phyloP scores from a whole-genome alignment of 2,113 vertebrate genomes.

The sheep (Ovis aries) region DNA sequence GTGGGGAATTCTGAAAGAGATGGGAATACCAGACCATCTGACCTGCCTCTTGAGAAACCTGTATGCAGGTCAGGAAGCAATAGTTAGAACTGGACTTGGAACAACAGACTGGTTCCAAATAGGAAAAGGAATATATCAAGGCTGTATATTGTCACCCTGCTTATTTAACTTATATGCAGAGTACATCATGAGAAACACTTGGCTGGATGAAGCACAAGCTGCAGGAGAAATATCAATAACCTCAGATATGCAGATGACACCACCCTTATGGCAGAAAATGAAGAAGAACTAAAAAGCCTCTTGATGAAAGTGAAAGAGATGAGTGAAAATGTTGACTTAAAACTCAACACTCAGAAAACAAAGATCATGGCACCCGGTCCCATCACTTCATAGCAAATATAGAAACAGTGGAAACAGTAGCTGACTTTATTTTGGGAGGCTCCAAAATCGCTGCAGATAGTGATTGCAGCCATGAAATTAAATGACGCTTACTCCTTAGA shows the following conservation, averaged over 20 bases:
- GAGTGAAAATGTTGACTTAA: neutral
- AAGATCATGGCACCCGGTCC: neutral
- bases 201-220: neutral
- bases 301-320: neutral
- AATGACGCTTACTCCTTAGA: accelerated
- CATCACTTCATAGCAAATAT: neutral
- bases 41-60: neutral
- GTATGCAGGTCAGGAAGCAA: neutral
- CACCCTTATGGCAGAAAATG: neutral
- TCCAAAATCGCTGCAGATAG: neutral
- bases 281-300: neutral
- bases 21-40: neutral
- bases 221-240: neutral
- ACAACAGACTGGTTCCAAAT: neutral
- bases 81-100: neutral
- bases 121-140: neutral
- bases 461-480: neutral
- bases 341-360: neutral
- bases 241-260: neutral
- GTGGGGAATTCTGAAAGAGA: neutral
- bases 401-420: neutral
- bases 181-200: neutral
- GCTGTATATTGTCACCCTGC: neutral
- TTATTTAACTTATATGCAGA: neutral
- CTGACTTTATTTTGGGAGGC: neutral